phyloP scores from a whole-genome alignment of 2,888 invertebrate genomes.

The Acrobasis consociella region DNA sequence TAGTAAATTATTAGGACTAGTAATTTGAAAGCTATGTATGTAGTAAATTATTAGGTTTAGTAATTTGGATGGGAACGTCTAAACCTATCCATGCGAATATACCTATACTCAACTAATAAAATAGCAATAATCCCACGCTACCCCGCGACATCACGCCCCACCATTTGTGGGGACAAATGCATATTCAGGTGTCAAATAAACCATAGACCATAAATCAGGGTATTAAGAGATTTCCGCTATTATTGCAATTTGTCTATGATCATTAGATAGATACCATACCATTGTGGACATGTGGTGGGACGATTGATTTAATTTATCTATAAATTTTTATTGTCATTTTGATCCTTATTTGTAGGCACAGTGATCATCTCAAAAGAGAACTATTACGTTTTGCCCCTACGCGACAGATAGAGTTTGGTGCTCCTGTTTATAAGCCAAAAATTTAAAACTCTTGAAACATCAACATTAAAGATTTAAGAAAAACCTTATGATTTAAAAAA shows the following conservation, averaged over 20 bases:
- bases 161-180: constrained; percentile 49
- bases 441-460: too few relatives aligned
- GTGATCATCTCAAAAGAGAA: too few relatives aligned
- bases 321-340: constrained; percentile 9
- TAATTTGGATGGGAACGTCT: too few relatives aligned
- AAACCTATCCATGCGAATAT: too few relatives aligned
- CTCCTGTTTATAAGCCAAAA: too few relatives aligned
- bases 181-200: constrained; percentile 58
- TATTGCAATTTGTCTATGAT: constrained; percentile 55
- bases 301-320: constrained; percentile 38
- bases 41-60: too few relatives aligned
- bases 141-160: constrained; percentile 67
- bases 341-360: background rate
- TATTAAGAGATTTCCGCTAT: constrained; percentile 55
- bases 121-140: constrained; percentile 54
- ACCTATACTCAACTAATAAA: constrained; percentile 57
- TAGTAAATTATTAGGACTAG: too few relatives aligned
- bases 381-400: too few relatives aligned
- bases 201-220: constrained; percentile 68
- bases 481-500: too few relatives aligned
- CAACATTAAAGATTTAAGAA: too few relatives aligned
- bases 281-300: constrained; percentile 45
- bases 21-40: too few relatives aligned
- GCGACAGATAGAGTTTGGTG: too few relatives aligned
- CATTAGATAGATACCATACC: constrained; percentile 27